Percentiles rank a stretch among this genome's conserved stretches.
Conservation (phyloP, 2,113 vertebrate species). For the Silurus meridionalis region DNA sequence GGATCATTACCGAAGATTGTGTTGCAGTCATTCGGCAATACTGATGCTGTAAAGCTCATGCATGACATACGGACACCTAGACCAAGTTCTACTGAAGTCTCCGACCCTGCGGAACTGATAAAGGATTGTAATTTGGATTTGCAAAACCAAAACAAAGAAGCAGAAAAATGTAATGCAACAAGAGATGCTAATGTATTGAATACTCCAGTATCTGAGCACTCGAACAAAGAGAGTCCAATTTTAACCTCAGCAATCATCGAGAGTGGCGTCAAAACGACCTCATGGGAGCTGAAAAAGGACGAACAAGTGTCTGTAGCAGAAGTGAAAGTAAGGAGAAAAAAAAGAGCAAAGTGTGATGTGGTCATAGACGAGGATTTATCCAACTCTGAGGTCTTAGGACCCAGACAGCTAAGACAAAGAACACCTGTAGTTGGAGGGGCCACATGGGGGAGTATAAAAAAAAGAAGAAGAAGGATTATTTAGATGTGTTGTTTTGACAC, state of each 20-base stretch:
- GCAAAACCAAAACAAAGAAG: background rate
- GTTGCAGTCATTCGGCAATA: constrained; percentile 32
- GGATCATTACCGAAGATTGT: constrained; percentile 23
- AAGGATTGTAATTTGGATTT: background rate
- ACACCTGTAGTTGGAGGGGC: background rate
- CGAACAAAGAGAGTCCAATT: background rate
- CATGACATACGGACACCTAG: background rate
- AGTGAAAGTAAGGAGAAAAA: constrained; percentile 8
- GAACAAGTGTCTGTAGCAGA: background rate
- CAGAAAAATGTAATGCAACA: background rate
- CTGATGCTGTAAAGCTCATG: background rate
- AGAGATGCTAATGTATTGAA: background rate
- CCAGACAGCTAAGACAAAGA: constrained; percentile 17
- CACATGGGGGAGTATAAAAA: background rate
- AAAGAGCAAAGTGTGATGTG: background rate
- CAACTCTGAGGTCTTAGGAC: background rate
- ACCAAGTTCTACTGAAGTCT: background rate
- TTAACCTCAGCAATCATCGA: background rate
- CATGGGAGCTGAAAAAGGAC: background rate
- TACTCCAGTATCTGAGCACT: background rate
- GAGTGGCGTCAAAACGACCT: background rate
- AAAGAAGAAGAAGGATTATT: constrained; percentile 20
- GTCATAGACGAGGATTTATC: background rate
- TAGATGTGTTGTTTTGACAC: background rate
- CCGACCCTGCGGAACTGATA: background rate